These are phyloP conservation scores for Lophura nycthemera DNA, from an alignment of 2,113 vertebrate species.

Conservation along the genomic window DNA sequence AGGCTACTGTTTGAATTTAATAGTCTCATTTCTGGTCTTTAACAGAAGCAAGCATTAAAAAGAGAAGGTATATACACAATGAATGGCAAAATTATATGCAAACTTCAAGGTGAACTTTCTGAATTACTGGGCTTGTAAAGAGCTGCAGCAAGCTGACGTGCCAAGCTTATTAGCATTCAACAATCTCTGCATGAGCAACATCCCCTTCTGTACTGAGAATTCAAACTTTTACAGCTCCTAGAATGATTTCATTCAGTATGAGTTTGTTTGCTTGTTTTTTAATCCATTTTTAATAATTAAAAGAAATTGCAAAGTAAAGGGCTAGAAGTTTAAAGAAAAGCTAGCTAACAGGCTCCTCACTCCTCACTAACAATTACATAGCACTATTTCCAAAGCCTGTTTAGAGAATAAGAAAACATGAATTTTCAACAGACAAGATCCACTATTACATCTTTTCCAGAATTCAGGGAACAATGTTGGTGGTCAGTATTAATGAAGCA, in stretches of 20 bases:
- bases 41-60: conserved; percentile 16
- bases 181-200: not conserved
- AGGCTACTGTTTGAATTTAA: not conserved
- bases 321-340: not conserved
- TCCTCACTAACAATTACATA: conserved; percentile 6
- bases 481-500: not conserved
- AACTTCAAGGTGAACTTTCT: conserved; percentile 71
- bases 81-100: conserved; percentile 25
- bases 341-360: not conserved
- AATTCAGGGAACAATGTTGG: not conserved
- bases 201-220: conserved; percentile 43
- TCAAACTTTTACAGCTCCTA: conserved; percentile 27
- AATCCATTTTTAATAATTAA: not conserved
- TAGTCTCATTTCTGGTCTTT: not conserved
- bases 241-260: conserved; percentile 36
- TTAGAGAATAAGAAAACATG: not conserved
- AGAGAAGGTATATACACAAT: not conserved
- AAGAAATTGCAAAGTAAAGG: conserved; percentile 29
- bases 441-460: not conserved
- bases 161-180: conserved; percentile 49
- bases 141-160: conserved; percentile 2
- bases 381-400: not conserved
- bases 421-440: not conserved
- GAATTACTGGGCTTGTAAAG: conserved; percentile 23
- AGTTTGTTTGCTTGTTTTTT: not conserved